These are phyloP conservation scores for Protobothrops mucrosquamatus DNA, from an alignment of 2,113 vertebrate species.

Conservation along the genomic window DNA sequence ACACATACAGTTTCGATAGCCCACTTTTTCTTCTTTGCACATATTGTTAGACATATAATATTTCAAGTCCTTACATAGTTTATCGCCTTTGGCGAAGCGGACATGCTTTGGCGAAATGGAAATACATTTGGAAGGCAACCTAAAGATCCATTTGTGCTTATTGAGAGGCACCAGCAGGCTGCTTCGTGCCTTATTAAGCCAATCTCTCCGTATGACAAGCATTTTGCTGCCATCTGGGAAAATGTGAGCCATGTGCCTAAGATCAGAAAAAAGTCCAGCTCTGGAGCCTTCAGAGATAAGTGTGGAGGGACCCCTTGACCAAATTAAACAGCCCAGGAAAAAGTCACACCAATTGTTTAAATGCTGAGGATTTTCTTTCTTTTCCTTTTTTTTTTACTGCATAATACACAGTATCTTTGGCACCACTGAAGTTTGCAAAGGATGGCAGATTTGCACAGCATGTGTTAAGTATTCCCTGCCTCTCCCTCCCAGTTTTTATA, in stretches of 20 bases:
- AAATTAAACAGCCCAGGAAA: background rate
- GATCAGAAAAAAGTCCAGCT: constrained; percentile 15
- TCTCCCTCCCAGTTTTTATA: constrained; percentile 9
- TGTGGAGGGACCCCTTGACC: background rate
- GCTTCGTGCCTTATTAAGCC: background rate
- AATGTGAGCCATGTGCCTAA: constrained; percentile 32
- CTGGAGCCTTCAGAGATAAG: background rate
- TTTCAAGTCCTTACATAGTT: background rate
- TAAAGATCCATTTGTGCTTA: constrained; percentile 13
- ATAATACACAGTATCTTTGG: background rate
- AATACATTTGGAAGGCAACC: constrained; percentile 25
- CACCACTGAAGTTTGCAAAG: constrained; percentile 36
- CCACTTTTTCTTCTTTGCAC: background rate
- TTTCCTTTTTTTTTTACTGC: background rate
- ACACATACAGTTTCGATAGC: background rate
- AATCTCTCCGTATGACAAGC: constrained; percentile 13
- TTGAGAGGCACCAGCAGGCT: background rate
- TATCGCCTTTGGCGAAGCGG: background rate
- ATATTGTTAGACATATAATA: background rate
- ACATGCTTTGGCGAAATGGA: constrained; percentile 29
- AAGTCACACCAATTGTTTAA: background rate
- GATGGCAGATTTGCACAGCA: constrained; percentile 33
- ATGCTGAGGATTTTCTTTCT: background rate
- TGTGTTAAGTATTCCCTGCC: background rate
- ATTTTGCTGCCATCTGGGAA: constrained; percentile 29